phyloP scores from a whole-genome alignment of 2,888 invertebrate species.

The Calliphora vomitoria region DNA sequence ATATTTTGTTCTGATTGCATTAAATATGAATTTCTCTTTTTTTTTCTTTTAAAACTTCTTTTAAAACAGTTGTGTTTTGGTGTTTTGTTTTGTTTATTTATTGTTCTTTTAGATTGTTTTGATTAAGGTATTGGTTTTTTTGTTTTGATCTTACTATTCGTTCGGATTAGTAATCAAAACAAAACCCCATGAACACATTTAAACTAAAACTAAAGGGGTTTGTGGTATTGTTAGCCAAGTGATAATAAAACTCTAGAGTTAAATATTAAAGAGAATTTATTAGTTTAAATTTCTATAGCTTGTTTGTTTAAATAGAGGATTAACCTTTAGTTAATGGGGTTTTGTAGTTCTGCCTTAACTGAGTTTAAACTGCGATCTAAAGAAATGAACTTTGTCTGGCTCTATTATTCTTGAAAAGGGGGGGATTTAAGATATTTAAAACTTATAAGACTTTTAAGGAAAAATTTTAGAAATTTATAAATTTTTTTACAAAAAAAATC shows the following conservation, averaged over 20 bases:
- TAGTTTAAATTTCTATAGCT: no score
- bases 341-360: no score
- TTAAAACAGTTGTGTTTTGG: conserved; percentile 6
- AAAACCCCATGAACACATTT: not conserved
- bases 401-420: no score
- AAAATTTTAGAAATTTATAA: no score
- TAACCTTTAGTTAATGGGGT: no score
- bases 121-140: conserved; percentile 39
- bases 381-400: no score
- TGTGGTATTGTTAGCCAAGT: not conserved
- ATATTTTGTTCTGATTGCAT: conserved; percentile 63
- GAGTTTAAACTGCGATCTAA: no score
- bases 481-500: no score
- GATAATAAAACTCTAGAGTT: not conserved
- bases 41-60: conserved; percentile 3
- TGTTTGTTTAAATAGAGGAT: no score
- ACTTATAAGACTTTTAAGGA: no score
- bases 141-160: conserved; percentile 49
- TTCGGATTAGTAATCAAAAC: conserved; percentile 36
- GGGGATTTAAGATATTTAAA: no score
- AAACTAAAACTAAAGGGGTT: not conserved
- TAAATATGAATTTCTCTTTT: conserved; percentile 58
- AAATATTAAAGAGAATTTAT: no score
- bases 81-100: conserved; percentile 2
- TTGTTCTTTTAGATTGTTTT: conserved; percentile 13